Evolutionary conservation across 2,888 invertebrate species (phyloP), one percentile per base, ranked within the genome.

Genomic region (Agapostemon virescens): DNA sequence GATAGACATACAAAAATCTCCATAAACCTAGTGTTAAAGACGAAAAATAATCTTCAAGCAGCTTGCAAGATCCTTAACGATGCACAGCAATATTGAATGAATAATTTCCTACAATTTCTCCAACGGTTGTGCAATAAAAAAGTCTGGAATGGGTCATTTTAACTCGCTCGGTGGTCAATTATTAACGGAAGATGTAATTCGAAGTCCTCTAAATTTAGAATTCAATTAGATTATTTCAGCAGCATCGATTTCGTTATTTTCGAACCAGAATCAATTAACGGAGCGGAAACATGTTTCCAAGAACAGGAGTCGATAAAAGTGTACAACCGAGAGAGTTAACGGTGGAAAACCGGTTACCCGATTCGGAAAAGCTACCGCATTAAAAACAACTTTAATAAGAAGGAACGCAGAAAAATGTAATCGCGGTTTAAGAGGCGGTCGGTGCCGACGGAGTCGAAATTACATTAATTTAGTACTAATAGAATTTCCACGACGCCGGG

Each of bases 391-490:
- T 1, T 30, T 17, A 26, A 9, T 42, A 45, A 67, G 45, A 42
- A 52, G 42, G 15, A 33, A 26, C 23, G 55, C 6, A 15, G 55
- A 55, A 55, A 36, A 33, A 38, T 36, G 36, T 69, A 78, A 78
- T 69, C 36, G n/a, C 42, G 30, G 33, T 33, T 68, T 67, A 61
- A 69, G 26, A n/a, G 40, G 13, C 30, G 49, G 61, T 7, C 52
- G 55, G 23, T 63, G 26, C 45, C 45, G 30, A 13, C 9, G 20
- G 13, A 6, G 40, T 20, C 42, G 30, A 45, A 64, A 69, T 77
- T 63, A 55, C 30, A 63, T 68, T 68, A 68, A 77, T 67, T 79
- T 40, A 26, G 33, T 45, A 52, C n/a, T 42, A 77, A 71, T 78
- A 68, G 40, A 71, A 68, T 55, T 40, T 69, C 69, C 69, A 26